phyloP scores from a whole-genome alignment of 2,888 invertebrate genomes.

The Nudaria mundana region DNA sequence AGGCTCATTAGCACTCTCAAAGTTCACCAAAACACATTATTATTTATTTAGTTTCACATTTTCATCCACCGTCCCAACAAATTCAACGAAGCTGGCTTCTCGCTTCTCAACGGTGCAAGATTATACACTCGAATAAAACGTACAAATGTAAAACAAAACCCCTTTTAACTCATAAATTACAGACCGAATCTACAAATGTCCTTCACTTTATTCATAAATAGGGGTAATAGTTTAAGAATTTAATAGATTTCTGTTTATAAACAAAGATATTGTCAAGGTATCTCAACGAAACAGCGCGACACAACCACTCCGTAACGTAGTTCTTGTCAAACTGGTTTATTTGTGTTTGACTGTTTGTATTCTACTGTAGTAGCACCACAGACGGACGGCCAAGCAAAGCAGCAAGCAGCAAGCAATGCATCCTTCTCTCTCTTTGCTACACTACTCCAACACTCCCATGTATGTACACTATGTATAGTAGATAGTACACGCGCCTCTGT shows the following conservation, averaged over 20 bases:
- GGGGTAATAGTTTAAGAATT: conserved; percentile 31
- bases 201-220: conserved; percentile 48
- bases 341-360: conserved; percentile 22
- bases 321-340: conserved; percentile 70
- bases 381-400: too few species aligned
- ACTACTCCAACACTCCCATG: conserved; percentile 5
- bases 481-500: too few species aligned
- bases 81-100: conserved; percentile 62
- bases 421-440: too few species aligned
- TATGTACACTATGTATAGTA: conserved; percentile 4
- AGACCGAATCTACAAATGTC: conserved; percentile 29
- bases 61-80: conserved; percentile 67
- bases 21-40: conserved; percentile 61
- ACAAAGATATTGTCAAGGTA: conserved; percentile 70
- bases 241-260: conserved; percentile 64
- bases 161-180: conserved; percentile 38
- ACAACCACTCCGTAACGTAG: conserved; percentile 46
- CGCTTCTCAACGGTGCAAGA: conserved; percentile 71
- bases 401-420: too few species aligned
- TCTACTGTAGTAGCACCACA: too few species aligned
- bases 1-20: conserved; percentile 43
- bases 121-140: conserved; percentile 71
- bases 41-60: conserved; percentile 76
- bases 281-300: conserved; percentile 44
- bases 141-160: conserved; percentile 58